Evolutionary conservation across 1,140 invertebrate species (phyloP), one percentile per base, ranked within the genome.

Genomic region (Calliopsis andreniformis): DNA sequence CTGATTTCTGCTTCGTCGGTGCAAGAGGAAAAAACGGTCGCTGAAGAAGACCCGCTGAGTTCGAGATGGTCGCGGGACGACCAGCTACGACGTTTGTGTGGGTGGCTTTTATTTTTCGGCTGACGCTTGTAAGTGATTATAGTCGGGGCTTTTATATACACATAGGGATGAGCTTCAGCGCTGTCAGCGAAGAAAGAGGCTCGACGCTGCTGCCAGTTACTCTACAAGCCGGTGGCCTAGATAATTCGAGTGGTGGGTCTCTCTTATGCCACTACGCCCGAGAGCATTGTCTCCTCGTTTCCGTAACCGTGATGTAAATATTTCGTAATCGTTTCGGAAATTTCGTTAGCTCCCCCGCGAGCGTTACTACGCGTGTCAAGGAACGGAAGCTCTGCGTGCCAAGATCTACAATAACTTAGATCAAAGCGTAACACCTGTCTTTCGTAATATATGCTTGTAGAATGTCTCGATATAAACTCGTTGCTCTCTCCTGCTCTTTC

Each of bases 101-200:
- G 45, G 30, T 32, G 47, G 61, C 70, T 71, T 76, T 76, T 69
- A 76, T 80, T 80, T 76, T 76, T 80, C 73, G 78, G 72, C 78
- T 79, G 77, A 76, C 64, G 77, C 58, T 64, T 51, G 42, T 76
- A 76, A 76, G 66, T 76, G 59, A 63, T 76, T 51, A 66, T 64
- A 73, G 49, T n/a, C 16, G 53, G 35, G 35, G 28, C 49, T 53
- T 76, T 58, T 64, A 23, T 63, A 71, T 49, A 51, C 47, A 67
- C 32, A 64, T 47, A 76, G 66, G 39, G 77, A 79, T 66, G 78
- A 55, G 78, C 59, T 78, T 80, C 76, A 78, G 63, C 79, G 58
- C 66, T 70, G 80, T 82, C 80, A 82, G 77, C 80, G 66, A 75
- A 70, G 70, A 67, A 79, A 76, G 77, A 76, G 77, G 55, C 69